phyloP scores from a whole-genome alignment of 1,140 invertebrate genomes.

The Aphidius gifuensis region DNA sequence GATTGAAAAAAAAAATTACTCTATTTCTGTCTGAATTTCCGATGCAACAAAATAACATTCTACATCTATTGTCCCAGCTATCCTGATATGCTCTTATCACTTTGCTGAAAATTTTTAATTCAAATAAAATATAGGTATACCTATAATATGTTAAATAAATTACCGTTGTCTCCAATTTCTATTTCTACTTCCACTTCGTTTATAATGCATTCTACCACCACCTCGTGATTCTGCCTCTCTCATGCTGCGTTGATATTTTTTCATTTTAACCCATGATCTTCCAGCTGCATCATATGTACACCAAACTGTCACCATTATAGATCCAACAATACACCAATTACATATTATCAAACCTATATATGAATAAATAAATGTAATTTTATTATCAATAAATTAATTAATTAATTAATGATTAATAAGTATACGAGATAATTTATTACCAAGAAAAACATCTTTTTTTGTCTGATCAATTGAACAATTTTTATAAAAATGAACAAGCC shows the following conservation, averaged over 20 bases:
- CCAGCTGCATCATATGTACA: conserved; percentile 86
- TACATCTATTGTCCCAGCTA: conserved; percentile 85
- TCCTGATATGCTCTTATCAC: conserved; percentile 86
- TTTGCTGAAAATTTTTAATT: conserved; percentile 63
- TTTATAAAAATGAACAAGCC: conserved; percentile 69
- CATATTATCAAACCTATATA: conserved; percentile 73
- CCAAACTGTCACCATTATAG: conserved; percentile 77
- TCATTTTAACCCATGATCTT: conserved; percentile 92
- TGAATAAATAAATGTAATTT: background rate
- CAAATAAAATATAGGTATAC: background rate
- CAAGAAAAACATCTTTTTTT: conserved; percentile 70
- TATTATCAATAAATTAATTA: conserved; percentile 1
- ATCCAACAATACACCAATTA: conserved; percentile 74
- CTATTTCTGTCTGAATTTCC: conserved; percentile 73
- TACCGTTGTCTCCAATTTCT: conserved; percentile 88
- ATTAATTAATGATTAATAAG: conserved; percentile 5
- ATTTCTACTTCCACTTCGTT: conserved; percentile 73
- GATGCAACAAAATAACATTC: conserved; percentile 84
- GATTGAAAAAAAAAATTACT: conserved; percentile 46
- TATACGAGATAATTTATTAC: conserved; percentile 56
- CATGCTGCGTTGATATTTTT: conserved; percentile 82
- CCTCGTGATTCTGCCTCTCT: conserved; percentile 66
- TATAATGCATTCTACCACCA: conserved; percentile 66
- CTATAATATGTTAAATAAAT: too few species aligned
- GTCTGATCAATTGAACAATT: conserved; percentile 66